Base-by-base conservation (phyloP, 2,888 invertebrate species). In the Macrophya alboannulata region DNA sequence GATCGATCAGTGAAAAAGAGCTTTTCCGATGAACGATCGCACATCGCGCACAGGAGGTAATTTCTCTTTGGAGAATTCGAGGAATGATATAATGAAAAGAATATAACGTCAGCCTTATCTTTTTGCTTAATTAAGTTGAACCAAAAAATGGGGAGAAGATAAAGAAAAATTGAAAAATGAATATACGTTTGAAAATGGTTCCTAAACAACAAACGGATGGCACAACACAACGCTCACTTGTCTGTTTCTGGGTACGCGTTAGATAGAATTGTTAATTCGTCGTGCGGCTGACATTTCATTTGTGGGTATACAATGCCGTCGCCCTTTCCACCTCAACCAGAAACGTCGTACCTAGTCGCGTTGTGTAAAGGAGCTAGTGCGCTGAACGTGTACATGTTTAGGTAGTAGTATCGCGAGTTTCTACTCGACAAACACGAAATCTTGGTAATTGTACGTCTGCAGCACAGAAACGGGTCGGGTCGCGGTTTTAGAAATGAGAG, bases 191-290 rank as follows among this genome's bases (percentile, higher is more conserved):
- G 12, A 25, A 15, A 74, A 74, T 74, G 45, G 48, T 55, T 77
- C n/a, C 31, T 15, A n/a, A 77, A 77, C 74, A 74, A 74, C 77
- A 77, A 77, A 77, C 48, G 55, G 77, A 77, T 77, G 77, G 48
- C 55, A 37, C 8, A 77, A 55, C 77, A 55, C 55, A 77, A 48
- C 77, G 88, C 87, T 83, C 87, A 88, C 87, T 89, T 87, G 88
- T 89, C 91, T 90, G 90, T 89, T 88, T 89, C 89, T 90, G 90
- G 92, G 89, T 25, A 81, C 59, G 81, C 89, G 89, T 89, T 89
- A 92, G 92, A 92, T 91, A 91, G 91, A 92, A 92, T 92, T 92
- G 92, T 92, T 92, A 92, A 92, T 92, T 92, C 91, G 90, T 91
- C 90, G 91, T 91, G 91, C 88, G 88, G 88, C 89, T 92, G 92